Conservation (phyloP, 2,888 invertebrate species). For the Dysmachus trigonus region DNA sequence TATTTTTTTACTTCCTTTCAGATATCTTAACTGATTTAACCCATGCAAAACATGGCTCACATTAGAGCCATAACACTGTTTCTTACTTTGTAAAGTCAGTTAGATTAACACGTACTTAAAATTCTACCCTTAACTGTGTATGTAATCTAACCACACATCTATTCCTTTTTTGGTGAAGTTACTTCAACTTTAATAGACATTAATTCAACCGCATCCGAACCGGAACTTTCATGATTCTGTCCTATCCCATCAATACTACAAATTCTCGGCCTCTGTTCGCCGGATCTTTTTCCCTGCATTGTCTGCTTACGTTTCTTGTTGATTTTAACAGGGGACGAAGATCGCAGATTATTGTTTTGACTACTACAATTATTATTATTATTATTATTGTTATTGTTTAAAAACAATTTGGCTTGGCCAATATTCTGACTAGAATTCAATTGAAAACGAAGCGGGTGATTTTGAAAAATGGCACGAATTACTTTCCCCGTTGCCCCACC, state of each 20-base stretch:
- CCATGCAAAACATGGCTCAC: neutral
- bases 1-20: neutral
- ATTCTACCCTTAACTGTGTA: neutral
- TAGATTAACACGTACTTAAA: neutral
- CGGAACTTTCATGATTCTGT: neutral
- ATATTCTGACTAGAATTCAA: constrained; percentile 56
- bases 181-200: constrained; percentile 46
- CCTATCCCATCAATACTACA: neutral
- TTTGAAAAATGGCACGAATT: constrained; percentile 51
- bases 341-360: constrained; percentile 44
- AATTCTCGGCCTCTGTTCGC: neutral
- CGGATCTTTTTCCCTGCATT: neutral
- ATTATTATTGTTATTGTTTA: constrained; percentile 32
- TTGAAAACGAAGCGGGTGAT: constrained; percentile 55
- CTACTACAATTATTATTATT: constrained; percentile 37
- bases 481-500: constrained; percentile 43
- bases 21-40: neutral
- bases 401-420: constrained; percentile 20
- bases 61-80: neutral
- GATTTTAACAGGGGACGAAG: neutral
- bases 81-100: neutral
- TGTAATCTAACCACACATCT: neutral
- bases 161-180: constrained; percentile 5
- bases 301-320: constrained; percentile 45
- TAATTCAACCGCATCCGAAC: neutral